Evolutionary conservation across 1,140 invertebrate genomes (phyloP).

Genomic region (Scaptodrosophila lebanonensis): DNA sequence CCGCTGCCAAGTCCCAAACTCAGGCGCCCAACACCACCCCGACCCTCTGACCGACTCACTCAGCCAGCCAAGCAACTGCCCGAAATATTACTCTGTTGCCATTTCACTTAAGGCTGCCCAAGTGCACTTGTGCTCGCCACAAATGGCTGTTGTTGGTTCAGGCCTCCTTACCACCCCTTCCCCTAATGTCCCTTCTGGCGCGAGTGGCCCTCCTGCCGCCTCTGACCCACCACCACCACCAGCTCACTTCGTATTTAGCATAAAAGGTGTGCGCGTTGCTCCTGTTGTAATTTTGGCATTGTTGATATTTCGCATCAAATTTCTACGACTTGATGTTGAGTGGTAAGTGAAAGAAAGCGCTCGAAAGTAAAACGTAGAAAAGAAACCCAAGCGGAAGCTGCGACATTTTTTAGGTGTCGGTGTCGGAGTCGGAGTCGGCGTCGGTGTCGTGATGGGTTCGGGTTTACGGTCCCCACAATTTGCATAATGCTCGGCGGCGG

Average conservation of each 20-base stretch:
- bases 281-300: constrained; percentile 29
- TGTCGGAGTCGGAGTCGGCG: no score
- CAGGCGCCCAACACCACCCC: no score
- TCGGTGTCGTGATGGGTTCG: no score
- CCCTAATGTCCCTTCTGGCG: constrained; percentile 16
- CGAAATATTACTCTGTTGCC: constrained; percentile 56
- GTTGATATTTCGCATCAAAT: constrained; percentile 69
- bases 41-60: no score
- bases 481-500: constrained; percentile 53
- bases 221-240: no score
- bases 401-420: constrained; percentile 50
- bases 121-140: constrained; percentile 62
- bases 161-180: no score
- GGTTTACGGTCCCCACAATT: constrained; percentile 60
- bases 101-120: constrained; percentile 69
- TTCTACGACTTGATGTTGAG: constrained; percentile 25
- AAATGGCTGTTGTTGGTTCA: constrained; percentile 52
- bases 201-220: constrained; percentile 1
- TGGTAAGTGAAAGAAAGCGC: neutral
- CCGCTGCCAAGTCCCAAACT: constrained; percentile 10
- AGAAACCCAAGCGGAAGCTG: constrained; percentile 38
- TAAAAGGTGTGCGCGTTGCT: constrained; percentile 57
- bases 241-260: constrained; percentile 52
- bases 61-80: no score
- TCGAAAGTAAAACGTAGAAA: neutral